Evolutionary conservation across 2,113 vertebrate genomes (phyloP).

Genomic region (Oxygymnocypris stewartii): DNA sequence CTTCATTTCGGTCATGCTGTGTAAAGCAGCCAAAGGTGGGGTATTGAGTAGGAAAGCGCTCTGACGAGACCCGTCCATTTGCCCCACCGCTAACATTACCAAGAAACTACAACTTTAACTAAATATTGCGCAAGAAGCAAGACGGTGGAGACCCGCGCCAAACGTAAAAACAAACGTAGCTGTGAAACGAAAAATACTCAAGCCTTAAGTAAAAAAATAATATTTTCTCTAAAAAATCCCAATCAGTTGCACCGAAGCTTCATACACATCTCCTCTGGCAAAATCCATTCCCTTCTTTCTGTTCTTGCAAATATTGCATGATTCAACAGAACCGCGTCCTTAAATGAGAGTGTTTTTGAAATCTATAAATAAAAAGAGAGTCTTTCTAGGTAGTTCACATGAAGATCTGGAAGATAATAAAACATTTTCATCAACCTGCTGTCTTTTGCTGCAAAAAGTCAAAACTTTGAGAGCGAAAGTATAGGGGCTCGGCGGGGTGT

Average conservation of each 20-base stretch:
- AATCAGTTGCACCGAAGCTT: conserved; percentile 46
- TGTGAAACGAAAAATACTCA: neutral
- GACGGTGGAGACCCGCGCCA: neutral
- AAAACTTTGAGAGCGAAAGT: conserved; percentile 71
- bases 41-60: conserved; percentile 92
- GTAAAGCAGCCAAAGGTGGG: conserved; percentile 90
- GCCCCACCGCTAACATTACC: conserved; percentile 93
- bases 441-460: conserved; percentile 73
- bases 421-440: conserved; percentile 75
- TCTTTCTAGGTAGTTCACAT: conserved; percentile 69
- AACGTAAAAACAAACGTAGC: neutral
- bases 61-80: conserved; percentile 92
- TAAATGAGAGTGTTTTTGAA: conserved; percentile 36
- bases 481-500: conserved; percentile 53
- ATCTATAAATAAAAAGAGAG: conserved; percentile 59
- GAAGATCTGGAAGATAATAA: conserved; percentile 79
- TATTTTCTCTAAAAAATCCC: conserved; percentile 37
- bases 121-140: conserved; percentile 37
- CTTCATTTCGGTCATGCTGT: conserved; percentile 95
- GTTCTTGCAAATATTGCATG: conserved; percentile 57
- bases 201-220: neutral
- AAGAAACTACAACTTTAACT: conserved; percentile 40
- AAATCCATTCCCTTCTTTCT: conserved; percentile 52
- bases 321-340: conserved; percentile 13
- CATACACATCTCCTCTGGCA: conserved; percentile 52